phyloP scores from a whole-genome alignment of 2,888 invertebrate species.

The Abrostola tripartita region DNA sequence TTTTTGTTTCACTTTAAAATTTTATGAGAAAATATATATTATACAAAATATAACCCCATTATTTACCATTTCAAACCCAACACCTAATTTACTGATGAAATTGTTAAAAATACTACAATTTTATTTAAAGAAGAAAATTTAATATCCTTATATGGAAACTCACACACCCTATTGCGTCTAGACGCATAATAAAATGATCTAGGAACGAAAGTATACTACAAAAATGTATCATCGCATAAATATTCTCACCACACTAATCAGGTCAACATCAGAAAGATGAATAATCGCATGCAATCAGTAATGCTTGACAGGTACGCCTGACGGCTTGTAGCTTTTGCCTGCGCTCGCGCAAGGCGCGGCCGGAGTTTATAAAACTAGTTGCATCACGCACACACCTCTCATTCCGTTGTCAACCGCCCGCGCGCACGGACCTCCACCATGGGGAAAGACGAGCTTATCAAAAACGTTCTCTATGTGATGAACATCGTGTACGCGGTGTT shows the following conservation, averaged over 20 bases:
- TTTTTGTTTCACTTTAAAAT: conserved; percentile 27
- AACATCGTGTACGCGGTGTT: conserved; percentile 83
- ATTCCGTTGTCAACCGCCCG: conserved; percentile 75
- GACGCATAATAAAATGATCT: too few relatives aligned
- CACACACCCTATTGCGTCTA: too few relatives aligned
- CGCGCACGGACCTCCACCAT: conserved; percentile 72
- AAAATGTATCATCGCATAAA: conserved; percentile 24
- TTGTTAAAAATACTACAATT: neutral
- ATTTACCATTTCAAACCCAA: neutral
- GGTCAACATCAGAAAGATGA: conserved; percentile 39
- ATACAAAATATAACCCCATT: neutral
- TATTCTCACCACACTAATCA: conserved; percentile 34
- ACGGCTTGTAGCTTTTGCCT: conserved; percentile 43
- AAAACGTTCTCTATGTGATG: conserved; percentile 79
- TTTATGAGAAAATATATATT: neutral
- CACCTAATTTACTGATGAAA: neutral
- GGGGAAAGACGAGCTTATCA: conserved; percentile 82
- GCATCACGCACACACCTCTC: conserved; percentile 73
- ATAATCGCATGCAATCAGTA: conserved; percentile 45
- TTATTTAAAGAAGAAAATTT: too few relatives aligned
- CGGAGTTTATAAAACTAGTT: conserved; percentile 80
- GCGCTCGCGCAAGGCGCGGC: conserved; percentile 62
- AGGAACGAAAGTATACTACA: conserved; percentile 4
- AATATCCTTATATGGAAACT: too few relatives aligned
- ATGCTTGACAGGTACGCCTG: conserved; percentile 50